phyloP scores from a whole-genome alignment of 2,888 invertebrate species.

The Branchipolynoe longqiensis region DNA sequence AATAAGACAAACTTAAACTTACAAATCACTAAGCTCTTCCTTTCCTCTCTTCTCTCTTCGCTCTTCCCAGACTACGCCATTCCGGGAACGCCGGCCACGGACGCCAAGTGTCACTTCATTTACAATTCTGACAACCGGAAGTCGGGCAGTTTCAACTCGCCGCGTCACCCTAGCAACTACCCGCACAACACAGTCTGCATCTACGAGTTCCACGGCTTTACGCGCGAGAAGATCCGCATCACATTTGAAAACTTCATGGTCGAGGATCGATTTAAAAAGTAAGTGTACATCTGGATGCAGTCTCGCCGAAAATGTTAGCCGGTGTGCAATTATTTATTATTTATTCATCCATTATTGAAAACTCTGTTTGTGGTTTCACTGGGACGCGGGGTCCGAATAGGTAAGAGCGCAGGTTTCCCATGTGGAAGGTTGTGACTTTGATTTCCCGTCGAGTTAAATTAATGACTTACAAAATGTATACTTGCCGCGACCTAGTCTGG shows the following conservation, averaged over 20 bases:
- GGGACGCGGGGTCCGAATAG: too few species aligned
- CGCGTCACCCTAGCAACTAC: constrained; percentile 85
- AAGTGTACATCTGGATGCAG: too few species aligned
- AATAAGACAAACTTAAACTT: too few species aligned
- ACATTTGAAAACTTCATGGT: constrained; percentile 77
- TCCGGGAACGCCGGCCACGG: constrained; percentile 95
- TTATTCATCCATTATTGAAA: too few species aligned
- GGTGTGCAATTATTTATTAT: too few species aligned
- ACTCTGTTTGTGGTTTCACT: too few species aligned
- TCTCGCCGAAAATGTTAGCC: too few species aligned
- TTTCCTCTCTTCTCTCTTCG: neutral
- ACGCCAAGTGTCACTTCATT: constrained; percentile 91
- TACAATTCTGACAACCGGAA: constrained; percentile 84
- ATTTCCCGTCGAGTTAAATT: too few species aligned
- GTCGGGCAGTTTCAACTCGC: constrained; percentile 90
- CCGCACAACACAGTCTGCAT: constrained; percentile 82
- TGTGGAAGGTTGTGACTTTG: too few species aligned
- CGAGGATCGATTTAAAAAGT: constrained; percentile 66
- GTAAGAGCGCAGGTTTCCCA: too few species aligned
- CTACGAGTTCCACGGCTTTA: constrained; percentile 81
- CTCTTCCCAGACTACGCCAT: constrained; percentile 90
- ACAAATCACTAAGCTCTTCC: neutral
- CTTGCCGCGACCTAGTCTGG: too few species aligned
- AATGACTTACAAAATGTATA: too few species aligned
- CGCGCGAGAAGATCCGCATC: constrained; percentile 76